Conservation (phyloP, 2,113 vertebrate species). For the Cyphomyrus plagiostoma region DNA sequence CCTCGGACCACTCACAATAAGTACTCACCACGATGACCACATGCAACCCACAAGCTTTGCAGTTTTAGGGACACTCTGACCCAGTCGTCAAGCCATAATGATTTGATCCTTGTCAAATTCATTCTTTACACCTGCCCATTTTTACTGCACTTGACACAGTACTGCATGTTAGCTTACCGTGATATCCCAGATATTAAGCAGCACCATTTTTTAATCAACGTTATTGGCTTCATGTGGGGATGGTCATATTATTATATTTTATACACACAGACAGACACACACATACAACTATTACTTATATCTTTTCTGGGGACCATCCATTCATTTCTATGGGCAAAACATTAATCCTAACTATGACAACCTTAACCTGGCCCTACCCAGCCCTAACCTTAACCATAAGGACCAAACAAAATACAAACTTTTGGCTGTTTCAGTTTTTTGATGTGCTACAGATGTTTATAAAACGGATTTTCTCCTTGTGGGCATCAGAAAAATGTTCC, state of each 20-base stretch:
- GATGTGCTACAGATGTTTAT: not conserved
- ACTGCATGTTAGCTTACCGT: not conserved
- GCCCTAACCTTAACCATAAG: not conserved
- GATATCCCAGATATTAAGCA: not conserved
- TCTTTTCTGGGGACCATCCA: not conserved
- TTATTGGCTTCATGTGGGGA: not conserved
- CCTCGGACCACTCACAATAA: too few relatives aligned
- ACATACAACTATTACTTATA: not conserved
- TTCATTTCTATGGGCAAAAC: not conserved
- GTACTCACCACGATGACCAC: too few relatives aligned
- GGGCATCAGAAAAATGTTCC: not conserved
- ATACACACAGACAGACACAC: not conserved
- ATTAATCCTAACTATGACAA: not conserved
- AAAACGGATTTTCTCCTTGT: not conserved
- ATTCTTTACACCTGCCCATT: too few relatives aligned
- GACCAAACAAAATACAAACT: not conserved
- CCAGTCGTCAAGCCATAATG: too few relatives aligned
- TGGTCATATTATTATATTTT: not conserved
- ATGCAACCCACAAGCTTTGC: too few relatives aligned
- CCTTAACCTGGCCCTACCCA: not conserved
- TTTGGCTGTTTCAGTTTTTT: not conserved
- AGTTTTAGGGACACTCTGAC: too few relatives aligned
- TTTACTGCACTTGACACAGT: too few relatives aligned
- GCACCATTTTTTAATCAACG: not conserved
- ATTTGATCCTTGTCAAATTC: too few relatives aligned